Evolutionary conservation across 2,113 vertebrate species (phyloP).

Genomic region (Poeciliopsis occidentalis): DNA sequence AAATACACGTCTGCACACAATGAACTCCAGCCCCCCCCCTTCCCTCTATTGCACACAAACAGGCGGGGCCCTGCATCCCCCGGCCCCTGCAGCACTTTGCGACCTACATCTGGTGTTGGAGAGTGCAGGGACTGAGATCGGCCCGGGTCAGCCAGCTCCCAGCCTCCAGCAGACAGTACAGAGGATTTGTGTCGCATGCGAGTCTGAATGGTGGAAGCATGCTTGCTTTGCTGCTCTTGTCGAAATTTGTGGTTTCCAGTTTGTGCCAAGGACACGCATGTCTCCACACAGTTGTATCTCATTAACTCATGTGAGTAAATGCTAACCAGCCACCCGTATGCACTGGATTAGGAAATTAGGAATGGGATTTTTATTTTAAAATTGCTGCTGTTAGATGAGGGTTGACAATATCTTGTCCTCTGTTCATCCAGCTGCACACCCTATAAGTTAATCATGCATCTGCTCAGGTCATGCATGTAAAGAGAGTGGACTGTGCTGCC

Average conservation of each 20-base stretch:
- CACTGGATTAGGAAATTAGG: conserved; percentile 9
- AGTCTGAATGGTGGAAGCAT: conserved; percentile 25
- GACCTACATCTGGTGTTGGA: conserved; percentile 79
- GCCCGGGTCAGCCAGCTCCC: conserved; percentile 47
- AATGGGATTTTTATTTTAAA: conserved; percentile 5
- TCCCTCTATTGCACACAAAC: conserved; percentile 30
- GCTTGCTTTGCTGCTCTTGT: conserved; percentile 6
- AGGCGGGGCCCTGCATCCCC: conserved; percentile 28
- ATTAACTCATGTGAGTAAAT: conserved; percentile 22
- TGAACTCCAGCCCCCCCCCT: no score
- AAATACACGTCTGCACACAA: no score
- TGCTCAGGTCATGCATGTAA: conserved; percentile 53
- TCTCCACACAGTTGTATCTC: conserved; percentile 14
- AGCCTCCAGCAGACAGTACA: conserved; percentile 60
- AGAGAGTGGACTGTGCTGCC: conserved; percentile 36
- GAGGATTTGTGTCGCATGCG: conserved; percentile 51
- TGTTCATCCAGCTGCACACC: conserved; percentile 39
- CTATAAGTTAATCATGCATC: conserved; percentile 50
- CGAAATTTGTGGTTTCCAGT: conserved; percentile 18
- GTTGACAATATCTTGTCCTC: conserved; percentile 35
- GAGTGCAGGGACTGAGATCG: conserved; percentile 59
- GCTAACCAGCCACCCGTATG: conserved; percentile 1
- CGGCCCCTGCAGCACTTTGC: conserved; percentile 68
- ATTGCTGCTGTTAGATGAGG: conserved; percentile 7
- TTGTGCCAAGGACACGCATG: conserved; percentile 10